These are phyloP conservation scores for Sipha flava DNA, from an alignment of 1,140 invertebrate genomes.

Conservation along the genomic window DNA sequence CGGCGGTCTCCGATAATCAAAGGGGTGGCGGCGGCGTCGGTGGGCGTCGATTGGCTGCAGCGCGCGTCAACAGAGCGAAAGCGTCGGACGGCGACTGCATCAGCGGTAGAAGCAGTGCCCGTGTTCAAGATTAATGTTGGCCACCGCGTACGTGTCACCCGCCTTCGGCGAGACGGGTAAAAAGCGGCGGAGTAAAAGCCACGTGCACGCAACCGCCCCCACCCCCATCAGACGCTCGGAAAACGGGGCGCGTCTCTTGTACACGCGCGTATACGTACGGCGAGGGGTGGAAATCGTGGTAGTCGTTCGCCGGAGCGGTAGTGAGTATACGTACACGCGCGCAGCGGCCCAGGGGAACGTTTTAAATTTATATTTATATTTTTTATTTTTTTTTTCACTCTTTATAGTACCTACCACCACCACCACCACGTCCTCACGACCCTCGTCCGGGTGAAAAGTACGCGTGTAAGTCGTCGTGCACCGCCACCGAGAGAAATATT, in stretches of 20 bases:
- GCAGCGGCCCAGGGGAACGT: neutral
- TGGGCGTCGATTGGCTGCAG: neutral
- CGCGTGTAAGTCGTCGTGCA: neutral
- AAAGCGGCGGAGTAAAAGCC: neutral
- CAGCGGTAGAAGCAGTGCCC: neutral
- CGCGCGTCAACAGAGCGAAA: neutral
- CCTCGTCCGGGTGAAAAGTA: neutral
- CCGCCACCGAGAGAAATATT: neutral
- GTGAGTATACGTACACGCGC: neutral
- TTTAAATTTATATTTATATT: neutral
- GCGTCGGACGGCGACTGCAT: neutral
- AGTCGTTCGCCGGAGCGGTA: neutral
- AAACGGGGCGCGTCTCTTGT: neutral
- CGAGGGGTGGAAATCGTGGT: no score
- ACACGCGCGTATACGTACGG: no score
- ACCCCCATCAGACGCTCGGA: neutral
- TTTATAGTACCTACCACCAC: neutral
- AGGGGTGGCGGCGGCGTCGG: neutral
- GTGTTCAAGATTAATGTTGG: neutral
- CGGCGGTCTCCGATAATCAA: neutral
- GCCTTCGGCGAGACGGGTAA: neutral
- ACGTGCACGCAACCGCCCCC: neutral
- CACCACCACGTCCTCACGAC: no score
- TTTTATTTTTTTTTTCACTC: neutral
- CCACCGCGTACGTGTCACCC: neutral